A percentile compares a stretch with the other conserved stretches of the same genome.
Conservation (phyloP, 2,797 vertebrate genomes). For the Cossypha heuglini region DNA sequence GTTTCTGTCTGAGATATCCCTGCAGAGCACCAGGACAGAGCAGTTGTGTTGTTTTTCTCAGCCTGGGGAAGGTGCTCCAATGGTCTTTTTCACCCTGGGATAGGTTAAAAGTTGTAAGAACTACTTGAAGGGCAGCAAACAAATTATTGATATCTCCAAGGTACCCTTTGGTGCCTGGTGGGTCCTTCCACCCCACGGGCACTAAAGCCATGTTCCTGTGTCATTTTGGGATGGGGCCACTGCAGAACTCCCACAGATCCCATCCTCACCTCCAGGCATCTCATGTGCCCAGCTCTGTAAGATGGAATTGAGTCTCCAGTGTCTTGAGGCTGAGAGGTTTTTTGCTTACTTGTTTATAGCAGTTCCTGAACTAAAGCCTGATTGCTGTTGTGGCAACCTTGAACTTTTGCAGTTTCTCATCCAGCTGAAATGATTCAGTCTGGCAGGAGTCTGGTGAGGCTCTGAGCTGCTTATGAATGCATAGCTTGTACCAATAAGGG, state of each 20-base stretch:
- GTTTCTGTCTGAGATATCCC: rapidly evolving
- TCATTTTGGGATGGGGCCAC: background rate
- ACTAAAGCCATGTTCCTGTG: background rate
- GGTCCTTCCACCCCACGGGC: background rate
- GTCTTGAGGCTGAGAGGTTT: background rate
- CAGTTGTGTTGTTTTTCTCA: rapidly evolving
- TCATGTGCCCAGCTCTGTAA: rapidly evolving
- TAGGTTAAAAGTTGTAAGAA: background rate
- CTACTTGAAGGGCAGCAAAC: background rate
- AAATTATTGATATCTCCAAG: background rate
- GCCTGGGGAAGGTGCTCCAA: background rate
- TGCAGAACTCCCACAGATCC: background rate
- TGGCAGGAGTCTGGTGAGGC: conserved; percentile 6
- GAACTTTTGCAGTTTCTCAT: background rate
- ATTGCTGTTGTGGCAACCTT: conserved; percentile 22
- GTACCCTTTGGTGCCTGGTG: background rate
- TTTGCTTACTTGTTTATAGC: background rate
- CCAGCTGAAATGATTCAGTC: background rate
- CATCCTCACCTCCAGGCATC: background rate
- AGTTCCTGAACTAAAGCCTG: background rate
- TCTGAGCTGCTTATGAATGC: conserved; percentile 26
- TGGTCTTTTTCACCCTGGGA: background rate
- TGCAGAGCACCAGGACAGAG: background rate
- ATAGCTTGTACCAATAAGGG: background rate
- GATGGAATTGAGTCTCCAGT: background rate